Evolutionary conservation across 1,140 invertebrate species (phyloP).

Genomic region (Asobara japonica): DNA sequence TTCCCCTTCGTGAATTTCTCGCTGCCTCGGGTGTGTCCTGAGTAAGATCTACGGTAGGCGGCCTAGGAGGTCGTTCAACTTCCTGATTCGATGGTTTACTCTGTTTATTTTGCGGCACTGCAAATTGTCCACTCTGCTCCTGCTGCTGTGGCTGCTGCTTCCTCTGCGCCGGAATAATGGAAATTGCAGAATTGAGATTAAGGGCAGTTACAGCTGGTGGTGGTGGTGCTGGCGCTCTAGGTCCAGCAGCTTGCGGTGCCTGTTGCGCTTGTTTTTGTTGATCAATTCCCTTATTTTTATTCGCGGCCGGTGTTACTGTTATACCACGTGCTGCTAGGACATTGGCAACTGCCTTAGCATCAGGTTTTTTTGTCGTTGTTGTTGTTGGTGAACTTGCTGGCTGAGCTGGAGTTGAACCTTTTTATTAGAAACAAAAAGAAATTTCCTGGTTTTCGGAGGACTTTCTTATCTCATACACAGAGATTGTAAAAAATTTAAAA

Average conservation of each 20-base stretch:
- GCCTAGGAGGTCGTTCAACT: constrained; percentile 66
- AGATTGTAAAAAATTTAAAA: neutral
- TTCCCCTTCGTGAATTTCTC: constrained; percentile 54
- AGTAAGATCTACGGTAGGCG: constrained; percentile 69
- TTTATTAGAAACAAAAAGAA: constrained; percentile 55
- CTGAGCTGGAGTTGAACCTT: constrained; percentile 63
- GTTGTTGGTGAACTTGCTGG: constrained; percentile 50
- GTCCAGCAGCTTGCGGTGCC: constrained; percentile 34
- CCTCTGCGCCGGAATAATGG: constrained; percentile 72
- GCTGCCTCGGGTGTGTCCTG: constrained; percentile 60
- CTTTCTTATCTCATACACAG: constrained; percentile 12
- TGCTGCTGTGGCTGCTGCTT: constrained; percentile 53
- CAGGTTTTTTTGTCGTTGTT: constrained; percentile 68
- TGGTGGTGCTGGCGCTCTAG: constrained; percentile 27
- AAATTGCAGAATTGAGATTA: constrained; percentile 79
- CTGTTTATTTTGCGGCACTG: constrained; percentile 62
- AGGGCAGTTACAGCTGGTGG: constrained; percentile 60
- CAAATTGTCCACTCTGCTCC: constrained; percentile 49
- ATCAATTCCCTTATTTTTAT: constrained; percentile 57
- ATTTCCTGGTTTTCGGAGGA: constrained; percentile 41
- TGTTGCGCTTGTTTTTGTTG: constrained; percentile 49
- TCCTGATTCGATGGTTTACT: constrained; percentile 50
- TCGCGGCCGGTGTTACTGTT: constrained; percentile 74
- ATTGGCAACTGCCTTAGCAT: constrained; percentile 78
- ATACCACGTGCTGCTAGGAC: constrained; percentile 79